Evolutionary conservation across 1,140 invertebrate genomes (phyloP).

Genomic region (fruit fly (Drosophila melanogaster)): Release_6_plus_ISO1_MT NT_033779.5:16484501-16485000

Average conservation of each 20-base stretch:
- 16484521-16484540: conserved; percentile 74
- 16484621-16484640: conserved; percentile 82
- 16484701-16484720: conserved; percentile 86
- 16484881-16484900: conserved; percentile 78
- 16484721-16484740: conserved; percentile 88
- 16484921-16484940: conserved; percentile 42
- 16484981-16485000: not conserved
- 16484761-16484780: conserved; percentile 36
- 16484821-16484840: conserved; percentile 36
- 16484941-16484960: conserved; percentile 15
- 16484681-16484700: conserved; percentile 85
- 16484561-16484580: conserved; percentile 64
- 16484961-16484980: conserved; percentile 22
- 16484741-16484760: conserved; percentile 83
- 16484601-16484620: conserved; percentile 81
- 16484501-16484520: conserved; percentile 74
- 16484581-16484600: conserved; percentile 63
- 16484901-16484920: conserved; percentile 63
- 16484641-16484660: conserved; percentile 73
- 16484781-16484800: conserved; percentile 21
- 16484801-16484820: conserved; percentile 39
- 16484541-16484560: conserved; percentile 83
- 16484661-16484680: conserved; percentile 61
- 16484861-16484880: conserved; percentile 55
- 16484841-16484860: conserved; percentile 12